These are phyloP conservation scores for Ceratina calcarata DNA, from an alignment of 1,140 invertebrate species.

Conservation along the genomic window DNA sequence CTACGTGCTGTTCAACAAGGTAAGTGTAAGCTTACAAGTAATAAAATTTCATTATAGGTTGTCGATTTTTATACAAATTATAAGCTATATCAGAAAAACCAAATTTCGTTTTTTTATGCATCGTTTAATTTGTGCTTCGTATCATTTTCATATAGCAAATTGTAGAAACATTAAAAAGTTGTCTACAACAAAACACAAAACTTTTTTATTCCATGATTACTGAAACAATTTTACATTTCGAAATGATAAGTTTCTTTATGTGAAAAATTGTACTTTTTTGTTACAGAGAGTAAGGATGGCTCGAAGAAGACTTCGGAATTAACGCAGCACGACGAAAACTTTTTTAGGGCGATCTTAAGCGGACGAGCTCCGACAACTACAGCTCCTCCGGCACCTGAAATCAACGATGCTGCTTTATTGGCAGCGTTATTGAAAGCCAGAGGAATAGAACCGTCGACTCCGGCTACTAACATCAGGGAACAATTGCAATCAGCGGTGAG, in stretches of 20 bases:
- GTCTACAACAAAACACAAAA: neutral
- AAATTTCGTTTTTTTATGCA: too few relatives aligned
- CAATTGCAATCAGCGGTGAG: slow-evolving; percentile 83
- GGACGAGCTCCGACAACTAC: slow-evolving; percentile 50
- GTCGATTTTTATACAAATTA: too few relatives aligned
- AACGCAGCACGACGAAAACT: slow-evolving; percentile 69
- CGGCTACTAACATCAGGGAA: slow-evolving; percentile 79
- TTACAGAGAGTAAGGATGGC: slow-evolving; percentile 16
- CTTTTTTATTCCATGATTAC: neutral
- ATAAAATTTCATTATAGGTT: too few relatives aligned
- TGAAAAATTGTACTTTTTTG: neutral
- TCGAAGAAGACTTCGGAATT: neutral
- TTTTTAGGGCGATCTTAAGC: slow-evolving; percentile 70
- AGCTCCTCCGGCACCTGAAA: slow-evolving; percentile 9
- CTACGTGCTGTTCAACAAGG: slow-evolving; percentile 62
- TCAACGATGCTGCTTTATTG: slow-evolving; percentile 84
- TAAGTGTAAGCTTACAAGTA: slow-evolving; percentile 20
- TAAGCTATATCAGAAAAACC: too few relatives aligned
- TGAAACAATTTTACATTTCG: neutral
- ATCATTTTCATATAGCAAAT: too few relatives aligned
- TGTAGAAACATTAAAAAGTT: too few relatives aligned
- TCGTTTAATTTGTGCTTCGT: too few relatives aligned
- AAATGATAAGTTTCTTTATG: neutral
- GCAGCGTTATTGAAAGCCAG: slow-evolving; percentile 85
- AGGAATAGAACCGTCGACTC: slow-evolving; percentile 85